Conservation (phyloP, 2,797 vertebrate species). For the Cossypha polioptera region DNA sequence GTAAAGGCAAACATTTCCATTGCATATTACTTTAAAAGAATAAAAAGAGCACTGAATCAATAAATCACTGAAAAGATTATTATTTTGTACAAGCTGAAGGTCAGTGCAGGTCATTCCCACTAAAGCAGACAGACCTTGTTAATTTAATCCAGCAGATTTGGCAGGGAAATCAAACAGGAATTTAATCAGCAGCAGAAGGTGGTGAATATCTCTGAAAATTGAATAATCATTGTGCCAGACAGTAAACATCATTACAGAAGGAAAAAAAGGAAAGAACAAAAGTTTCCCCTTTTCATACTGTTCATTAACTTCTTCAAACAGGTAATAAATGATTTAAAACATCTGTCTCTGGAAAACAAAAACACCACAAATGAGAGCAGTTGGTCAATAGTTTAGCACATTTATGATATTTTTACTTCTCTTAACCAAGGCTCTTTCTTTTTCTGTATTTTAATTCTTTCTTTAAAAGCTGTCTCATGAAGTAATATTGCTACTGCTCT, state of each 20-base stretch:
- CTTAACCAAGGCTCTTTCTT: not conserved
- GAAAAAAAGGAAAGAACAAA: constrained; percentile 36
- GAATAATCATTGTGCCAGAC: constrained; percentile 71
- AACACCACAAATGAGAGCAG: not conserved
- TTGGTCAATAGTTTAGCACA: not conserved
- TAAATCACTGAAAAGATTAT: constrained; percentile 80
- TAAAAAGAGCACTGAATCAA: constrained; percentile 74
- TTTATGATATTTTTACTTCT: constrained; percentile 3
- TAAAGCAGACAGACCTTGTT: constrained; percentile 75
- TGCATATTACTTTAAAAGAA: constrained; percentile 67
- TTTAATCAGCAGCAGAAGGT: constrained; percentile 78
- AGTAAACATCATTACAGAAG: constrained; percentile 70
- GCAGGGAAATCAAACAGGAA: constrained; percentile 76
- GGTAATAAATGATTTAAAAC: constrained; percentile 66
- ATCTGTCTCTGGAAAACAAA: constrained; percentile 25
- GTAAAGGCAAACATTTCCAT: constrained; percentile 58
- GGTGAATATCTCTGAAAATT: constrained; percentile 73
- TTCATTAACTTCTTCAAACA: constrained; percentile 66
- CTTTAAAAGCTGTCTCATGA: not conserved
- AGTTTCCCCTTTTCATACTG: constrained; percentile 13
- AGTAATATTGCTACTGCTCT: not conserved
- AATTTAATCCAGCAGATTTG: constrained; percentile 80
- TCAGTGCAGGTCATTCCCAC: constrained; percentile 69
- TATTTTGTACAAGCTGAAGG: constrained; percentile 80
- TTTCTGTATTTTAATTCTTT: not conserved